Evolutionary conservation across 2,113 vertebrate species (phyloP), one percentile per base, ranked within the genome.

Genomic region (Coracopsis vasa): DNA sequence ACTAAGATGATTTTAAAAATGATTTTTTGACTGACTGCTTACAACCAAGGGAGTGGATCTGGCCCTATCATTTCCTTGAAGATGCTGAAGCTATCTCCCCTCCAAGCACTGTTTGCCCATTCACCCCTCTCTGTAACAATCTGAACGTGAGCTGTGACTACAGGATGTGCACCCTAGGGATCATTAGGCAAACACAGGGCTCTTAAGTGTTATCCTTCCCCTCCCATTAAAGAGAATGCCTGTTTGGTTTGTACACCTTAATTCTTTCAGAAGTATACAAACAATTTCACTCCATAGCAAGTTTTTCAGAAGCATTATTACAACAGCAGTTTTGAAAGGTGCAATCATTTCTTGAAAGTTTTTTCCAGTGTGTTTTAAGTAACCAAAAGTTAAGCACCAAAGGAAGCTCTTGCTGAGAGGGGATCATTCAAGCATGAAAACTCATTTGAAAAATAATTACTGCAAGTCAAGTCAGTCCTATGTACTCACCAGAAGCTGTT

Each of bases 381-480:
- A 72, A 74, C 42, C 48, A 72, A 86, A 92, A 81, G 42, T 87
- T 81, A 19, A 69, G 70, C 58, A 35, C 48, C 45, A 65, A 87
- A 72, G 28, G 29, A 90, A 69, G 62, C 72, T 90, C 51, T 89
- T 66, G n/a, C 74, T 71, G 85, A 77, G 35, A 82, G 45, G 23
- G 13, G 18, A 85, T 56, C n/a, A 11, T 53, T 91, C 62, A 80
- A 91, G 71, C 87, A 75, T 80, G 78, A 87, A 95, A 94, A 90
- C 74, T 90, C 70, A 80, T 94, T 82, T 73, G 74, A 90, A 87
- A 94, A 95, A 77, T 93, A 92, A 95, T 93, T 95, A 69, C 69
- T 78, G 90, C 15, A 35, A 50, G n/a, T 77, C 65, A 66, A 86
- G 12, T 35, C 69, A 82, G 70, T 65, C 70, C 44, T 87, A 23